Evolutionary conservation across 2,888 invertebrate genomes (phyloP), one percentile per base, ranked within the genome.

Genomic region (Trissolcus japonicus): DNA sequence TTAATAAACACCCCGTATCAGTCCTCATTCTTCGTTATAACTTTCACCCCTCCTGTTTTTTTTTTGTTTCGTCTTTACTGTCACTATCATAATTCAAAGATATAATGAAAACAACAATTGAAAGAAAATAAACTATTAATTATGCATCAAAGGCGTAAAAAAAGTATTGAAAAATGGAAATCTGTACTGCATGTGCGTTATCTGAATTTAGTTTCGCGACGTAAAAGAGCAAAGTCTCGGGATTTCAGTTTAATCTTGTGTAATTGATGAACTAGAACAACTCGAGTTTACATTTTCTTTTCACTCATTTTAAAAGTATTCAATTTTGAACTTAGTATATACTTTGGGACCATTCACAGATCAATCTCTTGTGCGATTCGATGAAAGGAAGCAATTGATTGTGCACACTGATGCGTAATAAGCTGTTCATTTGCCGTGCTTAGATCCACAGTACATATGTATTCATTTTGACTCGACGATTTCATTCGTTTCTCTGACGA

Each of bases 401-500:
- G 72, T 46, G 25, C 48, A 65, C 72, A 73, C 54, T 54, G 72
- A 65, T 73, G 72, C 72, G 72, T 73, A 73, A 73, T 73, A 73
- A 65, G 72, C 65, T 21, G 48, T 60, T 54, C 65, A 60, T 72
- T 72, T 59, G 53, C 43, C 51, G 50, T n/a, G 25, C 25, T 11
- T 11, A 40, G 51, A 6, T 50, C 50, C 9, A 50, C 62, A 62
- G 57, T 63, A 63, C 63, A 35, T 63, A 35, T 63, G 63, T 59
- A 57, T 63, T 71, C 63, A 63, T 71, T 71, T 63, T 71, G 29
- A 56, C 41, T 51, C 21, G 53, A 40, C 29, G 43, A 16, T 59
- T 71, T 53, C 56, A 62, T 63, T 57, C 51, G 62, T 53, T 71
- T 63, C 63, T 35, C 14, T 62, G 40, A 57, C 62, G 54, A 53